Evolutionary conservation across 2,888 invertebrate genomes (phyloP).

Genomic region (Globia sparganii): DNA sequence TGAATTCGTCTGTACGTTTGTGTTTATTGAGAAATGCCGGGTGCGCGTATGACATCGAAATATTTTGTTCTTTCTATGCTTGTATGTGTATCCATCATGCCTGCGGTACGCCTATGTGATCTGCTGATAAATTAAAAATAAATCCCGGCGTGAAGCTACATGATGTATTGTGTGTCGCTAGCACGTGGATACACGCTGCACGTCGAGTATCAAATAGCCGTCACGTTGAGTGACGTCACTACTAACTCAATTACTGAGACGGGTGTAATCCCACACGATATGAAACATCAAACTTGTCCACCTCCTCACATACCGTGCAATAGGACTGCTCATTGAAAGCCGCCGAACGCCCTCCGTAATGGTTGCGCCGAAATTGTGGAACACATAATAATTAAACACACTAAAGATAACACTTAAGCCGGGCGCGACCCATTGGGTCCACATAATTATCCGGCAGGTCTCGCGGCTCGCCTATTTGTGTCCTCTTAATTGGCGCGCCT

Average conservation of each 20-base stretch:
- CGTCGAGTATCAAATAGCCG: neutral
- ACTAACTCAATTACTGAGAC: neutral
- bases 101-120: neutral
- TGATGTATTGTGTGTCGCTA: conserved; percentile 10
- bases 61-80: neutral
- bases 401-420: conserved; percentile 46
- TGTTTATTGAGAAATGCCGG: neutral
- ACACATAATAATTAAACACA: conserved; percentile 45
- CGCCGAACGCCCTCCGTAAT: neutral
- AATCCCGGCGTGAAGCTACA: neutral
- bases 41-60: neutral
- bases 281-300: neutral
- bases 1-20: neutral
- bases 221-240: neutral
- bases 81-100: neutral
- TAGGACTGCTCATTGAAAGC: neutral
- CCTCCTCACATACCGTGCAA: too few species aligned
- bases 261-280: neutral
- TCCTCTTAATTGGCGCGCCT: conserved; percentile 59
- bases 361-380: conserved; percentile 18
- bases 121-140: conserved; percentile 16
- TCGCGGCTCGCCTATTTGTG: conserved; percentile 54
- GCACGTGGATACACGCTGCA: neutral
- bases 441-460: conserved; percentile 65
- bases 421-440: conserved; percentile 47